Evolutionary conservation across 2,888 invertebrate species (phyloP), one percentile per base, ranked within the genome.

Genomic region (Ryuthela nishihirai): DNA sequence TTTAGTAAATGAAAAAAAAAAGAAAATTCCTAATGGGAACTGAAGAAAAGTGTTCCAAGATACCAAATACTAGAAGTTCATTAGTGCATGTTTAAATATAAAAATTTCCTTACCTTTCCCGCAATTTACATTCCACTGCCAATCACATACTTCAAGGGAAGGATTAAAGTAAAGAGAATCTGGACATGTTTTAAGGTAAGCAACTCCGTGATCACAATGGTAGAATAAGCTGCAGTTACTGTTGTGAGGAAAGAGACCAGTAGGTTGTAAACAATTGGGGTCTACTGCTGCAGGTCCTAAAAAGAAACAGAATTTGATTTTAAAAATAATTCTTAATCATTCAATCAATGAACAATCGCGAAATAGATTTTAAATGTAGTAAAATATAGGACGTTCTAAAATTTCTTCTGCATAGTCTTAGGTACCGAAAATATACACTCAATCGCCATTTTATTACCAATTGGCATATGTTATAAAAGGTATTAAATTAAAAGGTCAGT

Each of bases 161-260:
- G 43, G 29, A 21, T 64, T 64, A 40, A 56, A 64, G 7, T 48
- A 9, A 3, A 64, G 46, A 18, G 50, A 41, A 4, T 25, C 12
- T 4, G 52, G 39, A 29, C 64, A 64, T 1, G 36, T 29, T 42
- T 64, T 64, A 5, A 40, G 29, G 40, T 53, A 56, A 89, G 68
- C 90, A 87, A 77, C 91, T 89, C 77, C 92, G 88, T 60, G 23
- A 41, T 70, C 78, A 77, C 39, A 76, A 64, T 54, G 60, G 26
- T 44, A 54, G 29, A 60, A 60, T 15, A 21, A 15, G n/a, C 42
- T 54, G 15, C 49, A 60, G 20, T 54, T 39, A 4, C 15, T 21
- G 4, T 29, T n/a, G 21, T 60, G 26, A 6, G 60, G 43, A 25
- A 54, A 44, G 15, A 49, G 9, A 17, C 60, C 60, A 2, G 43